Base-by-base conservation (phyloP, 1,140 invertebrate species). In the Charaxes varanes region DNA sequence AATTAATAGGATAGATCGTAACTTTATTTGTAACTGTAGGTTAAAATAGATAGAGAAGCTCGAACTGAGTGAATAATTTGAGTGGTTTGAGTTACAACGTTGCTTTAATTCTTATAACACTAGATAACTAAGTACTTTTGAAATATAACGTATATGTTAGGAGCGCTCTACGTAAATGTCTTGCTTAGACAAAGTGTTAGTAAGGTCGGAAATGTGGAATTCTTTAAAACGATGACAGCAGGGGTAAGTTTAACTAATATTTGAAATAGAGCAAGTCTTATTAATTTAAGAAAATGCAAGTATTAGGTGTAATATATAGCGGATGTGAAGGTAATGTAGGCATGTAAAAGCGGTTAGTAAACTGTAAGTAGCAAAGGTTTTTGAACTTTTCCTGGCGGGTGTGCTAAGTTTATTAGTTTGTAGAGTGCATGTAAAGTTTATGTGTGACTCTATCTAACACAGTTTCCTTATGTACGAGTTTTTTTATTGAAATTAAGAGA, bases 161-260 rank as follows among this genome's bases (percentile, higher is more conserved):
- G 11, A 12, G 16, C 8, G 19, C 8, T 11, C 34, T 27, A 26
- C 17, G 1, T 16, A 14, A 30, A 70, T 78, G 67, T 64, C 59
- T 52, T 72, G 67, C 55, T 66, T 68, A 41, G 56, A 72, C 42
- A 68, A 63, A 49, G 62, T 71, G 49, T 61, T 70, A 41, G 56
- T 61, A 46, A 53, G 51, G 38, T 51, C 60, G 41, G 63, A 74
- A 27, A 77, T 78, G 67, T 74, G 73, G 73, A 62, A 53, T 47
- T 68, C 73, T 14, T 37, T 69, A 40, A 76, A 62, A 47, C 69
- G 67, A 78, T 78, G 73, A 81, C 70, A 78, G 45, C 57, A 63
- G 59, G 66, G 72, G 77, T 81, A 65, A 65, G 33, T 41, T 32
- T 33, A 24, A 15, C 24, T 8, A 24, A 15, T 11, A 19, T 6